Conservation (phyloP, 2,888 invertebrate genomes). For the Cerastis rubricosa region DNA sequence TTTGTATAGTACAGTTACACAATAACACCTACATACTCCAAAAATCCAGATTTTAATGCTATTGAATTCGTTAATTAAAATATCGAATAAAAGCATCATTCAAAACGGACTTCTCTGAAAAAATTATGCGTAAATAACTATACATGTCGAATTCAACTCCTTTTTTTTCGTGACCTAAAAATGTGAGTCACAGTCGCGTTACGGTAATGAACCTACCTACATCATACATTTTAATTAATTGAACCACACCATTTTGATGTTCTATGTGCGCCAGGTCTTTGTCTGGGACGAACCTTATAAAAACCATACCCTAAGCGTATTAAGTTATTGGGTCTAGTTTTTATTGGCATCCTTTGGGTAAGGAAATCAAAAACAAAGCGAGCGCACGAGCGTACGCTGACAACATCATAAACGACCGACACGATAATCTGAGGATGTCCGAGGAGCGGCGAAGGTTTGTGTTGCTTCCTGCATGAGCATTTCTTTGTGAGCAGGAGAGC, state of each 20-base stretch:
- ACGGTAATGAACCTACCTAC: not conserved
- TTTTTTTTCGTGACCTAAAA: not conserved
- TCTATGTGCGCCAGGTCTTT: not conserved
- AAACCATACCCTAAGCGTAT: not conserved
- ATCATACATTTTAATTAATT: not conserved
- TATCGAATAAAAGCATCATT: not conserved
- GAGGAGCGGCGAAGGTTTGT: not conserved
- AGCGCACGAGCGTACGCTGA: not conserved
- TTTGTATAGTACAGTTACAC: not conserved
- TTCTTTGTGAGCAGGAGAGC: not conserved
- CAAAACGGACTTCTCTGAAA: no score
- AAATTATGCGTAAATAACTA: no score
- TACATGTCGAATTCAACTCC: no score
- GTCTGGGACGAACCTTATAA: not conserved
- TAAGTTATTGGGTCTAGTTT: not conserved
- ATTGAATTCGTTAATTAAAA: not conserved
- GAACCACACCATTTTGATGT: not conserved
- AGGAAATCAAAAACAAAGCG: not conserved
- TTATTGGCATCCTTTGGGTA: not conserved
- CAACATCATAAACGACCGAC: not conserved
- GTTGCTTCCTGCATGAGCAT: not conserved
- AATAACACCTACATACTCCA: not conserved
- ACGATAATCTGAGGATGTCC: not conserved
- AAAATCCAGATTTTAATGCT: not conserved
- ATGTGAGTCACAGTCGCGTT: not conserved